Percentiles rank a stretch among this genome's conserved stretches.
Conservation (phyloP, 2,113 vertebrate genomes). For the Ophthalmolycus amberensis region DNA sequence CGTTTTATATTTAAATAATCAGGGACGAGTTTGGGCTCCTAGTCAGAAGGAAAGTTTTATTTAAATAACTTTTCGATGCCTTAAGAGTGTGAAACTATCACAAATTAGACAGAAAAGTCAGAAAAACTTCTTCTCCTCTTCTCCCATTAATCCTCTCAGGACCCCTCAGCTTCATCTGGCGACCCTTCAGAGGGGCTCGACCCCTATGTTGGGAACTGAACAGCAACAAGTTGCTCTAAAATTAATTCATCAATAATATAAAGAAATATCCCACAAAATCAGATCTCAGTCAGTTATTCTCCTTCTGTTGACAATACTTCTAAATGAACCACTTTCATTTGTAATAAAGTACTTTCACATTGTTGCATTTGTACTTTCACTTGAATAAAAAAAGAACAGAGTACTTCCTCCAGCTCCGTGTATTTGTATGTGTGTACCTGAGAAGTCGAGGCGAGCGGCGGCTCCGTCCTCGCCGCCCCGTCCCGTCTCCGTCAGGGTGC, state of each 20-base stretch:
- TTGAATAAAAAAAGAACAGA: neutral
- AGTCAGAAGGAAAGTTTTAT: neutral
- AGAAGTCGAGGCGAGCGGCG: slow-evolving; percentile 84
- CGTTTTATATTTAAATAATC: neutral
- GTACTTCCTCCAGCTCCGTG: too few species aligned
- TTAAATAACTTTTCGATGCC: neutral
- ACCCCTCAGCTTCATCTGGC: neutral
- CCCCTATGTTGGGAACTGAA: neutral
- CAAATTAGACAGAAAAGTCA: neutral
- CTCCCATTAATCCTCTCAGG: neutral
- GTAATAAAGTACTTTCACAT: neutral
- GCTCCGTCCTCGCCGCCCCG: slow-evolving; percentile 85
- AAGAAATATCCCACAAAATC: neutral
- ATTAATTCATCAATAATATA: neutral
- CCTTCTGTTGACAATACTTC: neutral
- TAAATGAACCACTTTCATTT: neutral
- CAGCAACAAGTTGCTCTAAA: neutral
- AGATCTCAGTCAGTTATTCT: too few species aligned
- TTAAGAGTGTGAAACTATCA: neutral
- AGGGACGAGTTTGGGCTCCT: neutral
- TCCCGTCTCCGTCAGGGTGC: slow-evolving; percentile 93
- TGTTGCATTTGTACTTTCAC: neutral
- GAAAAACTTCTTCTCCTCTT: neutral
- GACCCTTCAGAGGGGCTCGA: neutral
- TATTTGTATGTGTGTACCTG: slow-evolving; percentile 6